Evolutionary conservation across 2,888 invertebrate genomes (phyloP), one percentile per base, ranked within the genome.

Genomic region (Drosophila algonquin): DNA sequence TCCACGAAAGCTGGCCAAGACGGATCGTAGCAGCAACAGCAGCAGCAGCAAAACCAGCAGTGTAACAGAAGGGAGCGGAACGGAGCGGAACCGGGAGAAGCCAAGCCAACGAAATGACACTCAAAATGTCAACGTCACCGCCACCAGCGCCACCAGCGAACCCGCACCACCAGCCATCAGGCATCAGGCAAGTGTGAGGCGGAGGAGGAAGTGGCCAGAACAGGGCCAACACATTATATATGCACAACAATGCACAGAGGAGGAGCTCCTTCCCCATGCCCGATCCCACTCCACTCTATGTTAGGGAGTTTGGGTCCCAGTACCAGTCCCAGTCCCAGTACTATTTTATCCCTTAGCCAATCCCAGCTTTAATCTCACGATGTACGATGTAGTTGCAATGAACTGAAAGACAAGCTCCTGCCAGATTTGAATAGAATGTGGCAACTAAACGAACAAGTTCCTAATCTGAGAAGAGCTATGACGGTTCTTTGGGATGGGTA

Each of bases 41-140:
- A 35, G 12, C 52, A 48, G 21, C 32, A 32, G 10, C 10, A 10
- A 21, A 21, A 21, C 0, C 9, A 8, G 10, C 35, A 12, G 5
- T 35, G 35, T 5, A 12, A 14, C 12, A 35, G 35, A 30, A 8
- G 30, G 30, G 8, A 14, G n/a, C 40, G 7, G 14, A 40, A 14
- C 40, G 12, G n/a, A 6, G 40, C 40, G 5, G 40, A 14, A 12
- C 40, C 32, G 10, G 10, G 3, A 9, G 10, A 32, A 32, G 54
- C 21, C 54, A 55, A 56, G 51, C 64, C 71, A 64, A 70, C 73
- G 60, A 80, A 76, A 73, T 76, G 79, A 81, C 74, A 82, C 86
- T 87, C 79, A 73, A 82, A 81, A 87, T 87, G 81, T 84, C 87
- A 82, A 79, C 87, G 81, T 81, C 87, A 72, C 67, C 75, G 71